Base-by-base conservation (phyloP, 2,113 vertebrate genomes). In the Triplophysa tibetana region DNA sequence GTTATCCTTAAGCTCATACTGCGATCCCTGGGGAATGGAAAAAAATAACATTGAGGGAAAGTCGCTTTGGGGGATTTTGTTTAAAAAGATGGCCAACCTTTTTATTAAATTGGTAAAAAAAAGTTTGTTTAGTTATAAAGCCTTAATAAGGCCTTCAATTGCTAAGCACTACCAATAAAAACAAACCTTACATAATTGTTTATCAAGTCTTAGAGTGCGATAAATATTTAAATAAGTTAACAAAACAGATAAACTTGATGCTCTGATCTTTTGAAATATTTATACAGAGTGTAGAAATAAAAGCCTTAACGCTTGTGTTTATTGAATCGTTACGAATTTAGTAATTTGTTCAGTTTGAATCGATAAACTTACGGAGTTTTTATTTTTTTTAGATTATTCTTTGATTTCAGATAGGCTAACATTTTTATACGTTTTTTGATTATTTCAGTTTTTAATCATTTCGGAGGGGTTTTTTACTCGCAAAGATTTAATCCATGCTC, bases 1-100 rank as follows among this genome's bases (percentile, higher is more conserved):
- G 84, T 94, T 96, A 84, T 99, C 98, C 91, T 99, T 99, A 86
- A 99, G 82, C 87, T 99, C 98, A 50, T 99, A 99, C 88, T 99
- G 98, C 10, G 97, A 96, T 77, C 97, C 95, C 98, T 99, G 90
- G 84, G 66, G 81, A 78, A 82, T 78, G 74, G 74, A 19, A 86
- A 79, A 77, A 33, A 50, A 66, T 21, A 38, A 54, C 10, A 26
- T 16, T 77, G 1, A 54, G 48, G 50, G 12, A 64, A 72, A 38
- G 11, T 60, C 8, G 38, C 4, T 29, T 29, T 33, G 50, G 17
- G 17, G 11, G 10, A 1, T 12, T 43, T 43, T 43, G 11, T 45
- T 45, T 45, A 45, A 45, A 45, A 45, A 45, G 0, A 45, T 11
- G 0, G 6, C 33, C 1, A 38, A 38, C 33, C 33, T 38, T 38